A percentile compares a stretch with the other conserved stretches of the same genome.
Conservation (phyloP, 2,888 invertebrate species). For the Habrosyne pyritoides region DNA sequence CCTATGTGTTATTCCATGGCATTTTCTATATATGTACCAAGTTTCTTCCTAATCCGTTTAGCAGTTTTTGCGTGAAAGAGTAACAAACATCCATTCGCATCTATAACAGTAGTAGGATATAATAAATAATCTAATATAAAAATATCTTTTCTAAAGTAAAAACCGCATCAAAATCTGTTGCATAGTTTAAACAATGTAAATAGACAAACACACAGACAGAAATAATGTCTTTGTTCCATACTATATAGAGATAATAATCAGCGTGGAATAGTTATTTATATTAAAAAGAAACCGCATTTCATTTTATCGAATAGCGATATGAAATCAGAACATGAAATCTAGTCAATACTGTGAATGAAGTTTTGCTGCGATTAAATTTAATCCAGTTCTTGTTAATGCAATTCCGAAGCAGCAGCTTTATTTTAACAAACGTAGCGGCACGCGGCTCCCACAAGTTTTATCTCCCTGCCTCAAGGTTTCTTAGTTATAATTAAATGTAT, state of each 20-base stretch:
- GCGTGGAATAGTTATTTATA: background rate
- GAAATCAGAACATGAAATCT: background rate
- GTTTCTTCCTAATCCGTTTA: too few relatives aligned
- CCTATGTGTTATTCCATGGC: too few relatives aligned
- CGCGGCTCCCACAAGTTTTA: conserved; percentile 5
- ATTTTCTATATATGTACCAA: too few relatives aligned
- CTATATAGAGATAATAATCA: too few relatives aligned
- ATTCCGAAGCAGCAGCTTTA: conserved; percentile 8
- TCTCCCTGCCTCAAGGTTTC: conserved; percentile 8
- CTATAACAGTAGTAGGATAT: too few relatives aligned
- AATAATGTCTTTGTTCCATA: background rate
- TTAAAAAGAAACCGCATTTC: background rate
- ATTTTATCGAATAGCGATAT: background rate
- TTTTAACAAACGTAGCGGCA: conserved; percentile 9
- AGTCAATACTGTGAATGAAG: background rate
- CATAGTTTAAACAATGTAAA: too few relatives aligned
- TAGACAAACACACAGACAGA: too few relatives aligned
- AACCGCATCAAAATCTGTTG: too few relatives aligned
- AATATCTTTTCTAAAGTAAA: too few relatives aligned
- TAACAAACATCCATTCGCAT: too few relatives aligned
- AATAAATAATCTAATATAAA: too few relatives aligned
- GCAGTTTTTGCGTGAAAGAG: too few relatives aligned
- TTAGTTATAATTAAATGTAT: conserved; percentile 4
- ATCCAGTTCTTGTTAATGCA: conserved; percentile 10
- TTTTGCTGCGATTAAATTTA: conserved; percentile 6